Conservation (phyloP, 2,113 vertebrate genomes). For the Psittacula cyanocephala region DNA sequence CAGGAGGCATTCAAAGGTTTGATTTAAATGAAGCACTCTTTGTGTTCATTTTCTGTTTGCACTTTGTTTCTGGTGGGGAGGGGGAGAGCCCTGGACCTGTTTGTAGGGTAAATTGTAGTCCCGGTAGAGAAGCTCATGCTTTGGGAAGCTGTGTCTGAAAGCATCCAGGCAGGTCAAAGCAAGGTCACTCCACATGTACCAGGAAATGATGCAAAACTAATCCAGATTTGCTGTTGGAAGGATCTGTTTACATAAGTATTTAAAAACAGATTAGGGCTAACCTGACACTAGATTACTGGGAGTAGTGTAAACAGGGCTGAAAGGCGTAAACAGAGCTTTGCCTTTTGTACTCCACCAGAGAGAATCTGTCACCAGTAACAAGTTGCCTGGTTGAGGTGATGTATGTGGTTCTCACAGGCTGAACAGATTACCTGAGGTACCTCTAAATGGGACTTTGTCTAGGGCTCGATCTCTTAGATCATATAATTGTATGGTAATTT, state of each 20-base stretch:
- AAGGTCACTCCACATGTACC: slow-evolving; percentile 74
- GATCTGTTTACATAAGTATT: slow-evolving; percentile 90
- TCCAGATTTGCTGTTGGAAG: slow-evolving; percentile 84
- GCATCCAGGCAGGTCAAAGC: slow-evolving; percentile 63
- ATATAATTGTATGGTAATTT: slow-evolving; percentile 34
- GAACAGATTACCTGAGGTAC: not conserved
- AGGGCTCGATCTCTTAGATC: not conserved
- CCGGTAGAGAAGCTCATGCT: not conserved
- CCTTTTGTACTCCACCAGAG: slow-evolving; percentile 35
- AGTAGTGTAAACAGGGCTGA: slow-evolving; percentile 68
- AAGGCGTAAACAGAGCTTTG: slow-evolving; percentile 66
- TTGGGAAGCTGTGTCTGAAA: slow-evolving; percentile 61
- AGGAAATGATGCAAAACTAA: slow-evolving; percentile 87
- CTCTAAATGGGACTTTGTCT: slow-evolving; percentile 27
- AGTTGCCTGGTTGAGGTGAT: slow-evolving; percentile 39
- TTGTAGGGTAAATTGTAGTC: not conserved
- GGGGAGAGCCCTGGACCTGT: not conserved
- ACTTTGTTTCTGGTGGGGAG: not conserved
- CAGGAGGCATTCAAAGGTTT: not conserved
- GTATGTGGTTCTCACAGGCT: not conserved
- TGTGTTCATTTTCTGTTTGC: slow-evolving; percentile 33
- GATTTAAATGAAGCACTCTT: not conserved
- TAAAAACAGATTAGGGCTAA: slow-evolving; percentile 87
- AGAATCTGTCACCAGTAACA: slow-evolving; percentile 18
- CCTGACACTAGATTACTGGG: slow-evolving; percentile 80